Percentiles rank a stretch among this genome's conserved stretches.
These are phyloP conservation scores for Psilanteris sp. DNA, from an alignment of 1,140 invertebrate species.

Conservation along the genomic window DNA sequence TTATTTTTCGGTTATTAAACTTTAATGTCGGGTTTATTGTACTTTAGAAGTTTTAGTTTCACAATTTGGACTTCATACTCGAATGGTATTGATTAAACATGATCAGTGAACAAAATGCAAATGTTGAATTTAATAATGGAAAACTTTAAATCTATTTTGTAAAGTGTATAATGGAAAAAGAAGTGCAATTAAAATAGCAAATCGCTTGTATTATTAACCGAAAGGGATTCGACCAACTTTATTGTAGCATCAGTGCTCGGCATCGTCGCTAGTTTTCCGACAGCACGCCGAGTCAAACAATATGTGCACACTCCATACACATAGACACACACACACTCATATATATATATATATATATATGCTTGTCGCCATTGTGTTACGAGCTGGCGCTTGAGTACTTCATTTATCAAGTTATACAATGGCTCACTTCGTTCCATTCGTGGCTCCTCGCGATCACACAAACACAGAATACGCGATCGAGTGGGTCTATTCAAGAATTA, in stretches of 20 bases:
- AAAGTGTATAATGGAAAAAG: background rate
- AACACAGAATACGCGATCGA: constrained; percentile 48
- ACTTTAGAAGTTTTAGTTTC: too few relatives aligned
- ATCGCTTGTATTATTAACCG: constrained; percentile 14
- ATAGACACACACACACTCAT: too few relatives aligned
- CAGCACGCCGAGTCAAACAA: constrained; percentile 57
- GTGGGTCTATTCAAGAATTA: constrained; percentile 50
- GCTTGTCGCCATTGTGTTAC: constrained; percentile 67
- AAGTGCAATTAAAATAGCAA: constrained; percentile 26
- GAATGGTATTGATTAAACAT: too few relatives aligned
- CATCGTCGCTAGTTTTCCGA: constrained; percentile 41
- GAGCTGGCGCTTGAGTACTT: constrained; percentile 67
- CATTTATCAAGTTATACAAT: constrained; percentile 77
- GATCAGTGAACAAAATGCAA: too few relatives aligned
- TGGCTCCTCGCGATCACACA: constrained; percentile 48
- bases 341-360: too few relatives aligned
- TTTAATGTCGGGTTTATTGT: too few relatives aligned
- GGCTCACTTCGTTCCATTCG: constrained; percentile 47
- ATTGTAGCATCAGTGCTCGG: constrained; percentile 20
- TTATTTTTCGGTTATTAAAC: too few relatives aligned
- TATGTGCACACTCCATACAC: constrained; percentile 64
- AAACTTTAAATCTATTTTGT: too few relatives aligned
- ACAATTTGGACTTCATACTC: too few relatives aligned
- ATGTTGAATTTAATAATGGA: too few relatives aligned
- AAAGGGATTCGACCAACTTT: constrained; percentile 4